Conservation (phyloP, 2,113 vertebrate species). For the Apaloderma vittatum region DNA sequence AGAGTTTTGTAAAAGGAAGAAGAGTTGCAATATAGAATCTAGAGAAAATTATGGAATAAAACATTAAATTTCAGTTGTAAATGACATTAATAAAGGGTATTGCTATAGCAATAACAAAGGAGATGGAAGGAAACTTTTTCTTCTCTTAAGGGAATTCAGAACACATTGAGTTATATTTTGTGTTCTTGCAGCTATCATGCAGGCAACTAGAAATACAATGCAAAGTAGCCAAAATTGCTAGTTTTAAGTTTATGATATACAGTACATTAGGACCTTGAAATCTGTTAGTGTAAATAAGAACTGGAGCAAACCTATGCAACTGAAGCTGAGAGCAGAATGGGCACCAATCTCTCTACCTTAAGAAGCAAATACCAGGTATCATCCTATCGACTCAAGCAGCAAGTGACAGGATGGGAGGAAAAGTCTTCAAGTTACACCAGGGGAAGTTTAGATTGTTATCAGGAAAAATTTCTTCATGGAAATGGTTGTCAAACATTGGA, state of each 20-base stretch:
- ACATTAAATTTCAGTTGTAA: constrained; percentile 41
- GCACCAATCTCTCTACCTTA: not conserved
- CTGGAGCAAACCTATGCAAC: not conserved
- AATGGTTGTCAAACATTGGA: not conserved
- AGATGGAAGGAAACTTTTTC: constrained; percentile 18
- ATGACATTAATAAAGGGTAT: constrained; percentile 27
- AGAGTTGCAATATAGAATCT: not conserved
- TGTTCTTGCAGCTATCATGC: constrained; percentile 26
- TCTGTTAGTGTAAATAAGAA: not conserved
- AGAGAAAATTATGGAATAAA: constrained; percentile 14
- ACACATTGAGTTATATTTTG: not conserved
- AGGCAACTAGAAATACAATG: constrained; percentile 25
- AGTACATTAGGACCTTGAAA: not conserved
- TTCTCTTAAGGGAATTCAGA: constrained; percentile 22
- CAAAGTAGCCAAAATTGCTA: not conserved
- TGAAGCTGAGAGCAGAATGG: not conserved
- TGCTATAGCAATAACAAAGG: constrained; percentile 7
- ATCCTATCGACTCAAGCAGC: not conserved
- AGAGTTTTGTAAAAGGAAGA: constrained; percentile 31
- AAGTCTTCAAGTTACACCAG: not conserved
- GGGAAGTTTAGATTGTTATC: not conserved
- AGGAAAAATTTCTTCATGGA: not conserved
- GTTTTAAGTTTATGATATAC: not conserved
- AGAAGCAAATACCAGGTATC: not conserved
- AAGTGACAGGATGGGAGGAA: not conserved